phyloP scores from a whole-genome alignment of 37 sponge, comb jelly and placozoan genomes.

The Cladorhizidae sp. region DNA sequence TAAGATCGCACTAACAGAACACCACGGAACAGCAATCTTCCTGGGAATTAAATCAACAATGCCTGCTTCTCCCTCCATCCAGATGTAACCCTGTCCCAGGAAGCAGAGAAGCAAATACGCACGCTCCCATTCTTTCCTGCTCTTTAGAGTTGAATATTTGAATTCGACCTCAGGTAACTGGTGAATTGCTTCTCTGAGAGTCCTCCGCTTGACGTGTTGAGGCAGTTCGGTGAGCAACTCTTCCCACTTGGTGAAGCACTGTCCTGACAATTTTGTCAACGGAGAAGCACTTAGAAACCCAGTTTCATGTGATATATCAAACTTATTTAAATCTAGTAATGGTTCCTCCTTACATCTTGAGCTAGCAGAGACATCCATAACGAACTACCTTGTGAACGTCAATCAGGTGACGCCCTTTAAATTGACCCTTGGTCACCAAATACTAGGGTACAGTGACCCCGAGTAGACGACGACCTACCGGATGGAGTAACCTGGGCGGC shows the following conservation, averaged over 20 bases:
- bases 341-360: background rate
- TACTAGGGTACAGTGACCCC: too few relatives aligned
- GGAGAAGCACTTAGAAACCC: slow-evolving; percentile 66
- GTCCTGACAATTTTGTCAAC: slow-evolving; percentile 11
- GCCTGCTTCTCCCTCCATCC: slow-evolving; percentile 71
- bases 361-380: too few relatives aligned
- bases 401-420: too few relatives aligned
- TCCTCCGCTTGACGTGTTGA: slow-evolving; percentile 5
- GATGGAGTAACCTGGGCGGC: too few relatives aligned
- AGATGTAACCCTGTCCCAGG: slow-evolving; percentile 69
- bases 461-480: too few relatives aligned
- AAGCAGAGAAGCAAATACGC: slow-evolving; percentile 54
- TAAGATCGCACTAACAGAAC: slow-evolving; percentile 39
- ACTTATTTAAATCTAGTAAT: slow-evolving; percentile 1
- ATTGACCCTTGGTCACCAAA: too few relatives aligned
- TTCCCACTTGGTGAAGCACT: slow-evolving; percentile 68
- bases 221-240: slow-evolving; percentile 29
- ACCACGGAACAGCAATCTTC: slow-evolving; percentile 74
- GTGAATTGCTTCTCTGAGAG: slow-evolving; percentile 30
- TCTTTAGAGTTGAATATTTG: slow-evolving; percentile 19
- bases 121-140: slow-evolving; percentile 66
- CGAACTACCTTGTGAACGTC: too few relatives aligned
- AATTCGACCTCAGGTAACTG: slow-evolving; percentile 39
- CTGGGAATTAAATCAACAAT: slow-evolving; percentile 35
- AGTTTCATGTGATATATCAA: slow-evolving; percentile 37